phyloP scores from a whole-genome alignment of 2,888 invertebrate genomes.

The Drosophila demipolita region DNA sequence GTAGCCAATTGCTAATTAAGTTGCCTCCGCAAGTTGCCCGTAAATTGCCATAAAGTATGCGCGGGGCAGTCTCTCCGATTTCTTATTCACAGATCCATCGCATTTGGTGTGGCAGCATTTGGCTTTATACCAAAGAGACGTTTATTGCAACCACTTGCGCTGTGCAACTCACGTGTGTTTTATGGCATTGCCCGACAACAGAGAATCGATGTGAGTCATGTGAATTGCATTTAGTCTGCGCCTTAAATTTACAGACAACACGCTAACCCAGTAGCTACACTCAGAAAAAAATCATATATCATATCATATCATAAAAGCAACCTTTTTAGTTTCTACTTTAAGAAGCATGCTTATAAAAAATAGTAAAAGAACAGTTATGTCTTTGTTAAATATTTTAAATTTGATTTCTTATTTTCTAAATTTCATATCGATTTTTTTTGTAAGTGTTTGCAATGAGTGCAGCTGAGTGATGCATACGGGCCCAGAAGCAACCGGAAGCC shows the following conservation, averaged over 20 bases:
- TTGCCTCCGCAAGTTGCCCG: conserved; percentile 49
- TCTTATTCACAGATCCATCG: conserved; percentile 8
- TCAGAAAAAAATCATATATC: neutral
- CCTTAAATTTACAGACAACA: conserved; percentile 63
- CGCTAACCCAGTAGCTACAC: conserved; percentile 48
- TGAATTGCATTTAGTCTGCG: conserved; percentile 68
- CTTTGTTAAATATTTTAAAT: neutral
- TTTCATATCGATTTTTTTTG: neutral
- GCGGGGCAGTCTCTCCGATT: conserved; percentile 27
- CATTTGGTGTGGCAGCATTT: conserved; percentile 37
- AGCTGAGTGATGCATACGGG: conserved; percentile 31
- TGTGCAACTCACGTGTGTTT: conserved; percentile 51
- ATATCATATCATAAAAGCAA: too few relatives aligned
- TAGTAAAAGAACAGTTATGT: neutral
- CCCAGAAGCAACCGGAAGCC: conserved; percentile 48
- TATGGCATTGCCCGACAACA: conserved; percentile 56
- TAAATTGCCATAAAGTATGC: conserved; percentile 69
- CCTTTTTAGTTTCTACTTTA: neutral
- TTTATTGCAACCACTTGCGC: conserved; percentile 41
- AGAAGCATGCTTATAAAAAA: neutral
- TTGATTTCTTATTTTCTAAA: neutral
- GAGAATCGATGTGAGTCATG: conserved; percentile 69
- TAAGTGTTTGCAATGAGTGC: neutral
- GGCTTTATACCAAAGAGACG: conserved; percentile 30
- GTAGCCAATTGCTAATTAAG: conserved; percentile 71